phyloP scores from a whole-genome alignment of 1,140 invertebrate genomes.

The Thaumatotibia leucotreta region DNA sequence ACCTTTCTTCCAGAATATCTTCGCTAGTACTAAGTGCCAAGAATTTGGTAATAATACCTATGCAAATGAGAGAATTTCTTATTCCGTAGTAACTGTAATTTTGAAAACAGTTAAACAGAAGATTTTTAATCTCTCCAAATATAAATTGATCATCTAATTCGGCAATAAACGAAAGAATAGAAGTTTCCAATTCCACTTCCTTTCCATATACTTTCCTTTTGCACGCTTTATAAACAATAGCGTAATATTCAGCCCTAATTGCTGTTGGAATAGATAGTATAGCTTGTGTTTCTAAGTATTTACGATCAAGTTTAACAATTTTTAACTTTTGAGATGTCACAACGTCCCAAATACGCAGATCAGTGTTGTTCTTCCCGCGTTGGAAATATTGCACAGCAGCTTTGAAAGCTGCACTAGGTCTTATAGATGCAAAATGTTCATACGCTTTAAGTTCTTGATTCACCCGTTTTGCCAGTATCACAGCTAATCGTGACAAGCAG shows the following conservation, averaged over 20 bases:
- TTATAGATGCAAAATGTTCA: conserved; percentile 17
- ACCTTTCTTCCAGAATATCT: conserved; percentile 27
- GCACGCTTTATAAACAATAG: conserved; percentile 25
- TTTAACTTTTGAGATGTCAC: neutral
- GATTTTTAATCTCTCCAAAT: neutral
- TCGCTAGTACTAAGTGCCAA: conserved; percentile 35
- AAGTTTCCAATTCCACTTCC: conserved; percentile 21
- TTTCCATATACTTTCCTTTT: conserved; percentile 17
- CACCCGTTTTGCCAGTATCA: neutral
- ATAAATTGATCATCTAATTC: conserved; percentile 32
- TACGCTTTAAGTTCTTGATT: neutral
- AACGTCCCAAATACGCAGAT: conserved; percentile 26
- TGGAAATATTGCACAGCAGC: conserved; percentile 22
- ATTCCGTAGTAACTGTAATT: neutral
- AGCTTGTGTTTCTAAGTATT: neutral
- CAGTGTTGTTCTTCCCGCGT: conserved; percentile 16
- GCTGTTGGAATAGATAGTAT: conserved; percentile 24
- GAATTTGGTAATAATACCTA: conserved; percentile 40
- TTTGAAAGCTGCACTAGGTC: conserved; percentile 33
- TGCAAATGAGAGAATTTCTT: conserved; percentile 20
- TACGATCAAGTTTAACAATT: neutral
- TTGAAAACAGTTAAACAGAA: neutral
- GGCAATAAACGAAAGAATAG: conserved; percentile 29
- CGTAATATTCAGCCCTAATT: conserved; percentile 40
- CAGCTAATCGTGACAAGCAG: neutral